These are phyloP conservation scores for Heliconius hewitsoni DNA, from an alignment of 1,140 invertebrate species.

Conservation along the genomic window DNA sequence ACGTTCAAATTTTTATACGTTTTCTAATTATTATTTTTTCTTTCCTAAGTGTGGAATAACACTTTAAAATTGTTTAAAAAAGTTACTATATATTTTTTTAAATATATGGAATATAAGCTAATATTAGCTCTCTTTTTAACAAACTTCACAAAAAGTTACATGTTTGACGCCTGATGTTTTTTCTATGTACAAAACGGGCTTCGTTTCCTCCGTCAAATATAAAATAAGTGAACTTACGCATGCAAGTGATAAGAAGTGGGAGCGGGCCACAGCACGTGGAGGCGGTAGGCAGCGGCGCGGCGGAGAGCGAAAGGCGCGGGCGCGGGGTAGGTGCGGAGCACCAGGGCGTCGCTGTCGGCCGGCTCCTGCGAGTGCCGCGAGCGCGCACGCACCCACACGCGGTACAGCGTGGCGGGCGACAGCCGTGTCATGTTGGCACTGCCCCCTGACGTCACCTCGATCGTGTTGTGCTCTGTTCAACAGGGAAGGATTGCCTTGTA, in stretches of 20 bases:
- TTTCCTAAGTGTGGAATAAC: too few species aligned
- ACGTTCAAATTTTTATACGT: too few species aligned
- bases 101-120: too few species aligned
- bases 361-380: constrained; percentile 85
- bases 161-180: too few species aligned
- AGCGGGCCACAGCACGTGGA: constrained; percentile 85
- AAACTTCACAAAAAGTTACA: too few species aligned
- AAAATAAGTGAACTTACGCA: constrained; percentile 44
- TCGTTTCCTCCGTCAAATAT: too few species aligned
- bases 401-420: constrained; percentile 84
- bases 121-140: too few species aligned
- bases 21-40: too few species aligned
- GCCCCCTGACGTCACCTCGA: constrained; percentile 71
- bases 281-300: constrained; percentile 80
- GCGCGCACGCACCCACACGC: constrained; percentile 87
- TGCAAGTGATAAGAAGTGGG: constrained; percentile 61
- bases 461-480: constrained; percentile 66
- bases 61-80: too few species aligned
- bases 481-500: too few species aligned
- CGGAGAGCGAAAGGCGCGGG: constrained; percentile 84
- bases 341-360: constrained; percentile 84
- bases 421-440: constrained; percentile 60
- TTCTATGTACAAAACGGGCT: too few species aligned
- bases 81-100: too few species aligned
- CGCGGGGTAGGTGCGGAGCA: constrained; percentile 85